These are phyloP conservation scores for Epizoanthus rinbou DNA, from an alignment of 92 coral and sea anemone species.

Conservation along the genomic window DNA sequence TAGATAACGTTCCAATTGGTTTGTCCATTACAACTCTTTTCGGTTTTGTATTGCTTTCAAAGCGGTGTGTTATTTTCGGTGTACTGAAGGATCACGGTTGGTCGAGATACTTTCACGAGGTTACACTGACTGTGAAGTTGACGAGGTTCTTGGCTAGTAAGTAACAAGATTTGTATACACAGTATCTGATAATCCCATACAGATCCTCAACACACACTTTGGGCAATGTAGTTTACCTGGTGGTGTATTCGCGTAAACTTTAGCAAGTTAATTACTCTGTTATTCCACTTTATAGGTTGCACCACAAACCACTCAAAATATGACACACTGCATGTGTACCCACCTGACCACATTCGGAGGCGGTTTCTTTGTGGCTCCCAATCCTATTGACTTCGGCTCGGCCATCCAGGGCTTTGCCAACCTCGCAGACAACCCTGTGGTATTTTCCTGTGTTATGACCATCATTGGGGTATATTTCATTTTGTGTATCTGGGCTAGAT, in stretches of 20 bases:
- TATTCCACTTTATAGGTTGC: conserved; percentile 38
- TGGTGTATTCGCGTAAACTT: no score
- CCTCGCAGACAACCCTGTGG: conserved; percentile 74
- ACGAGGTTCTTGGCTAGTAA: no score
- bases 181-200: no score
- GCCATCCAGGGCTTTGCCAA: conserved; percentile 74
- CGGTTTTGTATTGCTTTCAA: no score
- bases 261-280: neutral
- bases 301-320: conserved; percentile 37
- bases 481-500: conserved; percentile 78
- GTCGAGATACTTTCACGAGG: no score
- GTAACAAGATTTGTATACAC: no score
- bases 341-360: conserved; percentile 94
- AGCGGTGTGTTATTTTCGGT: no score
- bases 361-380: conserved; percentile 92
- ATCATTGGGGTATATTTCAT: conserved; percentile 81
- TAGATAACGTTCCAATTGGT: no score
- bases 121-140: conserved; percentile 6
- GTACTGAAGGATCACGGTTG: no score
- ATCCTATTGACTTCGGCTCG: conserved; percentile 81
- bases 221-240: neutral
- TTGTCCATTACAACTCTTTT: no score
- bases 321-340: conserved; percentile 67
- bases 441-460: conserved; percentile 82
- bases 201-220: no score